Base-by-base conservation (phyloP, 2,888 invertebrate genomes). In the Harmothoe impar region DNA sequence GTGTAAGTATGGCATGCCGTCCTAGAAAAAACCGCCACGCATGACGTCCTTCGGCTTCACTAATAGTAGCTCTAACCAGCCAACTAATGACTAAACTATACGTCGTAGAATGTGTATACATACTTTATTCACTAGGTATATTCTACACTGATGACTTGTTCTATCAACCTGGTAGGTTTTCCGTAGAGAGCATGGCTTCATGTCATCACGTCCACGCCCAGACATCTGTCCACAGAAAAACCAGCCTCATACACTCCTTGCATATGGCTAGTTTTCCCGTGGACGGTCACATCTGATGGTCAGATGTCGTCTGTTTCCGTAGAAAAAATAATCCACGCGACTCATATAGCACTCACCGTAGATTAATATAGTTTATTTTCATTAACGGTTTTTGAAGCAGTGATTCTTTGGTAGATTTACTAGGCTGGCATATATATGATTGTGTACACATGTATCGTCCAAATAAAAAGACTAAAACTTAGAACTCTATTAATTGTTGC, bases 1-100 rank as follows among this genome's bases (percentile, higher is more conserved):
- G 91, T 54, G 85, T 91, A 86, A 90, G 90, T 90, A 86, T 90
- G 25, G 33, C 29, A 90, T 90, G 54, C 54, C 86, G 29, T 43
- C 81, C 81, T 77, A 25, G 17, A 77, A n/a, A 43, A 62, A 62
- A 72, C 3, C 1, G 3, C 33, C 33, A 5, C 7, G 81, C 81
- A 33, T 43, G 81, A n/a, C 23, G 0, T 35, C 81, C 20, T 15
- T 29, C 25, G 72, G 29, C 29, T 29, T 72, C 29, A 29, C 72
- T 72, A 29, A 72, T 25, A 1, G 5, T 72, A 72, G 25, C 72
- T 29, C 29, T 72, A 25, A 29, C n/a, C n/a, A n/a, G n/a, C n/a
- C n/a, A n/a, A n/a, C 72, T 62, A 62, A 62, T 1, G 62, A n/a
- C 7, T 62, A 62, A n/a, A 62, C 7, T 62, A 5, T 3, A 7